Evolutionary conservation across 1,140 invertebrate genomes (phyloP), one percentile per base, ranked within the genome.

Genomic region (Watersipora subatra): DNA sequence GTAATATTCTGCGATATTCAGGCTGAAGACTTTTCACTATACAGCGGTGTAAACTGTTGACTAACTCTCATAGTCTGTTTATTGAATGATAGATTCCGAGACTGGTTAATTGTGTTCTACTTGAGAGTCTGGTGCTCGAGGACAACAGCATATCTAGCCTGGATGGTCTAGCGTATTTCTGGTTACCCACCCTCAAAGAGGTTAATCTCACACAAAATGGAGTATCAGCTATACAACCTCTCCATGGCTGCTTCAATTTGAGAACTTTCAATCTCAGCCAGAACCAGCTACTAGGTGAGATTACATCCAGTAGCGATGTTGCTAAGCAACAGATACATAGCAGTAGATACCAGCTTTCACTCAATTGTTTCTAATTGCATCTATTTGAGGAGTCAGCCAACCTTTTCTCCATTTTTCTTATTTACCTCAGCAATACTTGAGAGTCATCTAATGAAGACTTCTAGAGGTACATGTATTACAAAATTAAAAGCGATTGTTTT

Each of bases 111-210:
- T 72, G 75, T 27, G 76, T 78, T 27, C 70, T 78, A 15, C 59
- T 78, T 27, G 59, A 72, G 26, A 64, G 67, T n/a, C 61, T 77
- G n/a, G 28, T 69, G 12, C 46, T 77, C 27, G 65, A 70, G 24
- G 74, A 78, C 61, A 78, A 78, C 69, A 78, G 75, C 67, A 72
- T 78, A 57, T 68, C 69, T 7, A 67, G 66, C 22, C 56, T 76
- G 7, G 59, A 67, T 26, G 57, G 59, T 28, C 61, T 77, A 17
- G 57, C 63, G 1, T 17, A 25, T 7, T 63, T 27, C 28, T 78
- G 76, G 76, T 58, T 77, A 20, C 76, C 76, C 1, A 64, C 74
- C 1, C 64, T 78, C 7, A 61, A 68, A 15, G 56, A 58, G 28
- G 59, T 78, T 1, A 63, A 69, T 57, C 63, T 77, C 20, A 65